Percentiles rank a stretch among this genome's conserved stretches.
These are phyloP conservation scores for Euproctis similis DNA, from an alignment of 2,888 invertebrate genomes.

Conservation along the genomic window DNA sequence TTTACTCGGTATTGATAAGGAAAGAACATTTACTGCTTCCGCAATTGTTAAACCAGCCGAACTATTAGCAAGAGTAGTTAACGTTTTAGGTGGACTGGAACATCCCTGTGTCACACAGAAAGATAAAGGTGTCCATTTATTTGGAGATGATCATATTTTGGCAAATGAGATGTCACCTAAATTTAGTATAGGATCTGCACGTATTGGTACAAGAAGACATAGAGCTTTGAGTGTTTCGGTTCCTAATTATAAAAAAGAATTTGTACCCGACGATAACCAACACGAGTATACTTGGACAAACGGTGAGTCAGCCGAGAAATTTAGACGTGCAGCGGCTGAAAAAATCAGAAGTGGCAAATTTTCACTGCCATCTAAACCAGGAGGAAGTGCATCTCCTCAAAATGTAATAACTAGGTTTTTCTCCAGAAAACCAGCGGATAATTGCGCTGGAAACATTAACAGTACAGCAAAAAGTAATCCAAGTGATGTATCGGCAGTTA, in stretches of 20 bases:
- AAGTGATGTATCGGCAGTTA: conserved; percentile 38
- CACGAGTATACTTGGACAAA: conserved; percentile 82
- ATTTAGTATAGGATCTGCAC: conserved; percentile 74
- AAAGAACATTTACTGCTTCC: conserved; percentile 83
- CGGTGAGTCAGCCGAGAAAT: conserved; percentile 76
- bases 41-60: conserved; percentile 85
- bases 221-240: conserved; percentile 79
- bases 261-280: conserved; percentile 45
- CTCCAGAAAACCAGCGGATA: conserved; percentile 46
- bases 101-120: conserved; percentile 60
- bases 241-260: conserved; percentile 61
- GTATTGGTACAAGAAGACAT: conserved; percentile 61
- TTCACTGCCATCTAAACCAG: conserved; percentile 47
- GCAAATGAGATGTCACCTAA: conserved; percentile 78
- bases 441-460: conserved; percentile 49
- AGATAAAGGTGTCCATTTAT: conserved; percentile 79
- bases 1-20: conserved; percentile 84
- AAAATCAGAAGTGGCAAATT: conserved; percentile 60
- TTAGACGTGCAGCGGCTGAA: conserved; percentile 70
- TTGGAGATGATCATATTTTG: conserved; percentile 83
- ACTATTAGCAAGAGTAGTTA: conserved; percentile 84
- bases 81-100: conserved; percentile 81
- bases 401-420: conserved; percentile 49
- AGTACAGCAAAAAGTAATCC: conserved; percentile 51
- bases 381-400: conserved; percentile 34